Percentiles rank a stretch among this genome's conserved stretches.
phyloP scores from a whole-genome alignment of 2,888 invertebrate genomes.

The Hymenopus coronatus region DNA sequence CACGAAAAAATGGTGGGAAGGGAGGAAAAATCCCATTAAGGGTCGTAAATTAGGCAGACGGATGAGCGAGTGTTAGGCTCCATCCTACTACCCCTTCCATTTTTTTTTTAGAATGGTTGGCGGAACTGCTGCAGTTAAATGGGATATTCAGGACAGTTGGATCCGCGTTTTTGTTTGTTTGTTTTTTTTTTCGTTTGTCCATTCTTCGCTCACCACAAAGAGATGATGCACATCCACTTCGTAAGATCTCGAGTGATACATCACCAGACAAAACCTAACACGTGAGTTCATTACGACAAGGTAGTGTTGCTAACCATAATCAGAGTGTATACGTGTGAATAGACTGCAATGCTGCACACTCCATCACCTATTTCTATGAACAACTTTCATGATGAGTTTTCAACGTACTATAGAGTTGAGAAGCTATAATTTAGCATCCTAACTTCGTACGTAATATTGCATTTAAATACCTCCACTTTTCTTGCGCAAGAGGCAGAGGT shows the following conservation, averaged over 20 bases:
- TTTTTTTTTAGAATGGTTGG: neutral
- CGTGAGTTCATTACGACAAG: neutral
- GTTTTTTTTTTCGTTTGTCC: neutral
- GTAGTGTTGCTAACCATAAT: neutral
- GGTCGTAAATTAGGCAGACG: neutral
- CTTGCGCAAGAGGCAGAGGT: too few species aligned
- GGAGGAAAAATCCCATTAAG: neutral
- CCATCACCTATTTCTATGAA: too few species aligned
- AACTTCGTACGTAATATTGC: too few species aligned
- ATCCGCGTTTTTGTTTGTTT: neutral
- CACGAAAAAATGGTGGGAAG: neutral
- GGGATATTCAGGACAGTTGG: neutral
- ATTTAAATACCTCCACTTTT: too few species aligned
- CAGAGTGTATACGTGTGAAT: neutral
- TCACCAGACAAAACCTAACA: neutral
- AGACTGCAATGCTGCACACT: neutral
- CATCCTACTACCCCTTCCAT: neutral
- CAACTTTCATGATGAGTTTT: too few species aligned
- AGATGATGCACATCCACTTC: neutral
- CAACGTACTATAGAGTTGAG: too few species aligned
- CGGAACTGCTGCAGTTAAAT: neutral
- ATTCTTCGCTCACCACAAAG: neutral
- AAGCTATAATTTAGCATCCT: too few species aligned
- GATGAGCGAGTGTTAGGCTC: neutral
- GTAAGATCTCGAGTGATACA: neutral